A percentile compares a stretch with the other conserved stretches of the same genome.
Conservation (phyloP, 2,797 vertebrate genomes). For the Valencia hispanica region DNA sequence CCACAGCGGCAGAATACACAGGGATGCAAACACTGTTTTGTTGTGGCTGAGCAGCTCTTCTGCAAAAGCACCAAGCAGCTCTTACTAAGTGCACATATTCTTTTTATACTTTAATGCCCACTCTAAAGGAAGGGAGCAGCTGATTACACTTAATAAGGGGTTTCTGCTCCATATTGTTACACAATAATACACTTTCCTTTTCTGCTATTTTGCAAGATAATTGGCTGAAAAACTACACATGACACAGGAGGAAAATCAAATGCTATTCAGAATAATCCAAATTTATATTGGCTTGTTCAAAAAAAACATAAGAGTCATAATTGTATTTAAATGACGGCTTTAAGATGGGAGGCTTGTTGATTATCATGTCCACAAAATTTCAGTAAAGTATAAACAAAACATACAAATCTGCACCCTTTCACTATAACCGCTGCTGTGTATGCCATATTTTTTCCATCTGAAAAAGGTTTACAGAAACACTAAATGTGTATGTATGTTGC, state of each 20-base stretch:
- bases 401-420: constrained; percentile 1
- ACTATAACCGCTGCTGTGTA: not conserved
- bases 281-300: constrained; percentile 1
- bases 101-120: constrained; percentile 37
- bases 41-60: constrained; percentile 21
- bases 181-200: constrained; percentile 18
- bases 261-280: constrained; percentile 30
- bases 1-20: constrained; percentile 14
- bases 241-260: constrained; percentile 20
- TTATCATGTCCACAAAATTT: not conserved
- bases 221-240: constrained; percentile 12
- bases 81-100: not conserved
- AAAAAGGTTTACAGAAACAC: constrained; percentile 31
- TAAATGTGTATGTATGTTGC: not conserved
- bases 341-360: not conserved
- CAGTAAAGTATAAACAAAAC: not conserved
- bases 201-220: constrained; percentile 20
- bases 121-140: constrained; percentile 28
- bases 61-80: constrained; percentile 25
- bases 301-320: constrained; percentile 28
- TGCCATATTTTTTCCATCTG: not conserved
- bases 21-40: constrained; percentile 22
- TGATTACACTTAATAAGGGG: constrained; percentile 37
- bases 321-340: constrained; percentile 43
- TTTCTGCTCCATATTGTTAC: constrained; percentile 33